These are phyloP conservation scores for Venusia cambrica DNA, from an alignment of 2,888 invertebrate species.

Conservation along the genomic window DNA sequence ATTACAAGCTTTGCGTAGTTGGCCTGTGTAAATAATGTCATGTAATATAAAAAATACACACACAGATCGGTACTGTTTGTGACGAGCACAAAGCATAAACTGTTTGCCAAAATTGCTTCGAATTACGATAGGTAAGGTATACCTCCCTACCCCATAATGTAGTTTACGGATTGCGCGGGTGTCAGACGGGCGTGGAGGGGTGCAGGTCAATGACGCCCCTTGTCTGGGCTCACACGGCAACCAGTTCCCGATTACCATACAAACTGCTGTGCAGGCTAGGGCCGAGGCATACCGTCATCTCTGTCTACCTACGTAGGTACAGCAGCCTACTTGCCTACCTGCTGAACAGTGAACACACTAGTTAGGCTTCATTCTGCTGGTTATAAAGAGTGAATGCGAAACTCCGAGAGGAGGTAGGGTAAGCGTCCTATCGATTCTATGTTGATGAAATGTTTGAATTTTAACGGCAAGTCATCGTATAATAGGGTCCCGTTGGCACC, in stretches of 20 bases:
- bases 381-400: conserved; percentile 7
- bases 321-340: conserved; percentile 59
- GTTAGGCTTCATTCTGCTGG: conserved; percentile 46
- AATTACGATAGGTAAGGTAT: conserved; percentile 50
- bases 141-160: too few species aligned
- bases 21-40: too few species aligned
- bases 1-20: too few species aligned
- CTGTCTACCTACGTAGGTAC: conserved; percentile 72
- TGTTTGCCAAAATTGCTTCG: conserved; percentile 66
- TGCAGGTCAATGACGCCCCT: conserved; percentile 76
- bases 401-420: conserved; percentile 9
- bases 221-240: conserved; percentile 58
- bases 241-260: conserved; percentile 38
- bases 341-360: conserved; percentile 58
- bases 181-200: conserved; percentile 48
- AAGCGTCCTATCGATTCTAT: too few species aligned
- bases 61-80: too few species aligned
- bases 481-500: too few species aligned
- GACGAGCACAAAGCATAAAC: conserved; percentile 47
- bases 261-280: conserved; percentile 20
- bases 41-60: too few species aligned
- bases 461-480: too few species aligned
- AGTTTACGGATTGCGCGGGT: conserved; percentile 67
- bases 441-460: too few species aligned
- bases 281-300: conserved; percentile 61